Percentiles rank a stretch among this genome's conserved stretches.
Evolutionary conservation across 2,113 vertebrate species (phyloP).

Genomic region (Panurus biarmicus): DNA sequence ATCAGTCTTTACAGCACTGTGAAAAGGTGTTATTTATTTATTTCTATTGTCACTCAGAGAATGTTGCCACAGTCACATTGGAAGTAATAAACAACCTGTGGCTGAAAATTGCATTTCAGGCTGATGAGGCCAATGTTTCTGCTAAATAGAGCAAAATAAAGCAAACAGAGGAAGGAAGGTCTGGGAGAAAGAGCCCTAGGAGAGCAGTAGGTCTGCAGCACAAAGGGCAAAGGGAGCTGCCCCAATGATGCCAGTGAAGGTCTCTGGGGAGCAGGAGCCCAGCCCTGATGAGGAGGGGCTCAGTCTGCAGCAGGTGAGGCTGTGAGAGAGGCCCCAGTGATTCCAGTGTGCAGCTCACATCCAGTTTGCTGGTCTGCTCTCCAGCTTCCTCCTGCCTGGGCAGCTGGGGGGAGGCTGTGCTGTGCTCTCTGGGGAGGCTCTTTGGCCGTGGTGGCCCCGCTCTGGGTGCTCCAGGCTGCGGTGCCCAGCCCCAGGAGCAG

Average conservation of each 20-base stretch:
- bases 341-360: background rate
- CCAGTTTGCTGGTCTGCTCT: background rate
- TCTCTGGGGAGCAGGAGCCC: too few species aligned
- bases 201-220: background rate
- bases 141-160: background rate
- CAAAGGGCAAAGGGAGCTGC: too few species aligned
- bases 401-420: background rate
- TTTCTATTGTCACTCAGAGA: background rate
- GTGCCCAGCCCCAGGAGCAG: background rate
- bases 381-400: background rate
- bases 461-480: background rate
- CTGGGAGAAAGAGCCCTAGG: background rate
- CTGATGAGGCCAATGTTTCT: background rate
- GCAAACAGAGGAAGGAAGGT: background rate
- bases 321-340: background rate
- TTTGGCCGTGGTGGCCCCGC: background rate
- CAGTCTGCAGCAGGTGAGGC: fast-evolving
- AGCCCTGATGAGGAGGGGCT: background rate
- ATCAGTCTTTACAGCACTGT: background rate
- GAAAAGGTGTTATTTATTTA: background rate
- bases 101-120: background rate
- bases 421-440: fast-evolving
- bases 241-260: too few species aligned
- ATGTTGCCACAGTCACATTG: background rate
- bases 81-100: background rate